Conservation (phyloP, 2,797 vertebrate species). For the Sebastes vulpes region DNA sequence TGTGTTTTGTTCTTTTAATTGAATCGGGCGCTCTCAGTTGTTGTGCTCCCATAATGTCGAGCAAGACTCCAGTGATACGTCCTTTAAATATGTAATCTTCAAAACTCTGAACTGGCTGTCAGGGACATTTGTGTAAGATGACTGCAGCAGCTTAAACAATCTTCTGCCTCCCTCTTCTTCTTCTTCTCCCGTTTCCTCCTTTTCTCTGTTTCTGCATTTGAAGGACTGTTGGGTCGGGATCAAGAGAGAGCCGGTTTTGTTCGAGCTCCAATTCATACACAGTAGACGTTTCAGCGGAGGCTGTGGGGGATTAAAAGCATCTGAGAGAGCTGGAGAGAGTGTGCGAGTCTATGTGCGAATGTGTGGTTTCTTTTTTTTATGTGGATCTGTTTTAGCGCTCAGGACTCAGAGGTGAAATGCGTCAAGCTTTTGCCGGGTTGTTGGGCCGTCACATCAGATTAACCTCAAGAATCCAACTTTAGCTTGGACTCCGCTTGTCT, state of each 20-base stretch:
- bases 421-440: constrained; percentile 64
- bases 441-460: constrained; percentile 70
- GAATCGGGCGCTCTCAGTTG: constrained; percentile 31
- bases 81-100: constrained; percentile 19
- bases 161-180: not conserved
- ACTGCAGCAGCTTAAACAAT: constrained; percentile 26
- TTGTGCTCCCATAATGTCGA: not conserved
- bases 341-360: constrained; percentile 30
- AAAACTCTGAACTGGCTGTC: constrained; percentile 42
- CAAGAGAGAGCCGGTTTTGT: constrained; percentile 50
- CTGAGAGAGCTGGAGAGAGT: constrained; percentile 31
- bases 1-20: constrained; percentile 64
- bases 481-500: constrained; percentile 9
- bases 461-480: constrained; percentile 51
- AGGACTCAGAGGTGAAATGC: constrained; percentile 62
- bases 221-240: constrained; percentile 44
- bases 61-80: constrained; percentile 9
- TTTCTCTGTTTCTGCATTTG: constrained; percentile 3
- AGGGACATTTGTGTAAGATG: constrained; percentile 32
- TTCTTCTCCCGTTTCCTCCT: not conserved
- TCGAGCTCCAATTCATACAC: constrained; percentile 46
- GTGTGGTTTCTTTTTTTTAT: constrained; percentile 31
- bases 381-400: constrained; percentile 62
- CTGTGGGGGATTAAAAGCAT: constrained; percentile 66
- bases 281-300: constrained; percentile 28